Conservation (phyloP, 1,140 invertebrate genomes). For the Cataglyphis hispanica region DNA sequence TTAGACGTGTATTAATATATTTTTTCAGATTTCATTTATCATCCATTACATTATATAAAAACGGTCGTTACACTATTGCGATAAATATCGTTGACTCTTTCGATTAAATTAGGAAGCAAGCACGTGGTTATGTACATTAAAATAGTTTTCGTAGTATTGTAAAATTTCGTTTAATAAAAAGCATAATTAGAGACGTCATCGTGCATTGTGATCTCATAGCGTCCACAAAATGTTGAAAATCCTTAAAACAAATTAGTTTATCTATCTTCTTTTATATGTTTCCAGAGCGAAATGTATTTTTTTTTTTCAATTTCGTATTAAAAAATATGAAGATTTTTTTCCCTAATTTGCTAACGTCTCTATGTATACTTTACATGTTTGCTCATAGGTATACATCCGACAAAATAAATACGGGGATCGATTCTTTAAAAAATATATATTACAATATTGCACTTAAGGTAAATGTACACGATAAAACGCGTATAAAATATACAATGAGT, state of each 20-base stretch:
- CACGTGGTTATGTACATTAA: constrained; percentile 68
- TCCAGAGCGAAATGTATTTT: constrained; percentile 28
- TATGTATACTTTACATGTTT: constrained; percentile 68
- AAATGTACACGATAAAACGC: constrained; percentile 76
- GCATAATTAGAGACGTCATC: constrained; percentile 66
- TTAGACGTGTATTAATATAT: constrained; percentile 63
- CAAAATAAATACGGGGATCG: constrained; percentile 75
- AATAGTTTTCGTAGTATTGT: constrained; percentile 56
- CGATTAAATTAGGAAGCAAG: constrained; percentile 72
- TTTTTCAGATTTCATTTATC: constrained; percentile 39
- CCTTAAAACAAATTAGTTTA: constrained; percentile 54
- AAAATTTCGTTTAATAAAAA: constrained; percentile 42
- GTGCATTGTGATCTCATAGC: constrained; percentile 56
- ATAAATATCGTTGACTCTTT: constrained; percentile 64
- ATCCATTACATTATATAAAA: constrained; percentile 74
- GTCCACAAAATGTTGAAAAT: constrained; percentile 30
- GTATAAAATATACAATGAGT: constrained; percentile 77
- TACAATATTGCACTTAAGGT: constrained; percentile 76
- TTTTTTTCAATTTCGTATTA: constrained; percentile 56
- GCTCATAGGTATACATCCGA: constrained; percentile 60
- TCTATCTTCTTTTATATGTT: background rate
- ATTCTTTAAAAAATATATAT: constrained; percentile 77
- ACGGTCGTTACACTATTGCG: constrained; percentile 69
- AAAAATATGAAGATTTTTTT: constrained; percentile 64
- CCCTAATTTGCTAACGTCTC: constrained; percentile 40